Evolutionary conservation across 2,888 invertebrate species (phyloP), one percentile per base, ranked within the genome.

Genomic region (Diplolepis rosae): DNA sequence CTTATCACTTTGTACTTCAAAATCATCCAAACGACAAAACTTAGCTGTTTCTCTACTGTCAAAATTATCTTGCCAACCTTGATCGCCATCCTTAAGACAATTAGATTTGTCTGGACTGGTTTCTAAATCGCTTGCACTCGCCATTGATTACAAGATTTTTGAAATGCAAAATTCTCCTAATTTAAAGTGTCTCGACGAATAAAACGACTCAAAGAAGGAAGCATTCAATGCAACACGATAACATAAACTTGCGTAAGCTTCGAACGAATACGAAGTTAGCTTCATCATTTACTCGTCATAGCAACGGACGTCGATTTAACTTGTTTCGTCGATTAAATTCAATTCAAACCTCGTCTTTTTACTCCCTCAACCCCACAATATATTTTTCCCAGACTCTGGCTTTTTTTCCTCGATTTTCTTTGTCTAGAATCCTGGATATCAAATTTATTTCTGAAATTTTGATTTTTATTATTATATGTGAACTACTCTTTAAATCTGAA

Each of bases 321-420:
- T 61, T 61, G 56, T 61, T 61, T 61, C 11, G 56, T 61, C 56
- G n/a, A 61, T 61, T 7, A 28, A 15, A 27, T 28, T 52, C 52
- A 52, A 52, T 52, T 52, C 52, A 15, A 52, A 52, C 45, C 22
- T 48, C 0, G 9, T 48, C 22, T 45, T 9, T 15, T 2, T 22
- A 22, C 28, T 15, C 28, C 28, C 28, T n/a, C n/a, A n/a, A n/a
- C 7, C 28, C n/a, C 15, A 4, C 15, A 11, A 22, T 6, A 28
- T 28, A 6, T n/a, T 52, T 52, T 28, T 22, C 15, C n/a, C 5
- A 24, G 2, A 27, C 2, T 51, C n/a, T 27, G 27, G 3, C 9
- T 18, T 45, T 45, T 18, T 18, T 7, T 45, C 9, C 45, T 45
- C 9, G 45, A 18, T 45, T 45, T 18, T 13, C 0, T 13, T 35